Conservation (phyloP, 2,797 vertebrate species). For the Eulemur mongoz region DNA sequence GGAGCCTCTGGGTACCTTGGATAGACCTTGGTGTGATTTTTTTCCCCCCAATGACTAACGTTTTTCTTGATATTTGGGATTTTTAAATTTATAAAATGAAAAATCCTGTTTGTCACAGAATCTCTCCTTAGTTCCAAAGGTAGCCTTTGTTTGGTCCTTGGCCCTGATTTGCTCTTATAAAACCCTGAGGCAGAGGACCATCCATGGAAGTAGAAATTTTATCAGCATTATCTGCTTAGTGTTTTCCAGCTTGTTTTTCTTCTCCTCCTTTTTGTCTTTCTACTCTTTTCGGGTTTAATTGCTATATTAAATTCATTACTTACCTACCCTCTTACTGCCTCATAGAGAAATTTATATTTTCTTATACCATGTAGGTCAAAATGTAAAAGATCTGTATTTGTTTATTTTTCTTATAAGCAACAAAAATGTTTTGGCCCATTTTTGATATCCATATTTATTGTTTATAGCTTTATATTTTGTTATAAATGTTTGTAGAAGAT, state of each 20-base stretch:
- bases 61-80: not conserved
- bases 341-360: not conserved
- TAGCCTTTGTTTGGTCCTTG: not conserved
- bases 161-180: not conserved
- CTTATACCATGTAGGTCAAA: not conserved
- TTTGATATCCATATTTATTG: not conserved
- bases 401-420: not conserved
- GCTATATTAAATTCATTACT: not conserved
- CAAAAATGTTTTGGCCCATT: not conserved
- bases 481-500: not conserved
- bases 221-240: not conserved
- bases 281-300: not conserved
- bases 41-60: not conserved
- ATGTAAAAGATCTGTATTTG: not conserved
- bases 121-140: not conserved
- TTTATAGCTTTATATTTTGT: not conserved
- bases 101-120: not conserved
- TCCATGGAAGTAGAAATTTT: too few species aligned
- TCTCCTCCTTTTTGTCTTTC: not conserved
- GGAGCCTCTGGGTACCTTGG: rapidly evolving
- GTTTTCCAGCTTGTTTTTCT: not conserved
- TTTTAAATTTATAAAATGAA: not conserved
- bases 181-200: not conserved
- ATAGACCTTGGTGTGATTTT: too few species aligned
- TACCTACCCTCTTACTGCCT: not conserved